Base-by-base conservation (phyloP, 2,888 invertebrate genomes). In the Biston betularia region DNA sequence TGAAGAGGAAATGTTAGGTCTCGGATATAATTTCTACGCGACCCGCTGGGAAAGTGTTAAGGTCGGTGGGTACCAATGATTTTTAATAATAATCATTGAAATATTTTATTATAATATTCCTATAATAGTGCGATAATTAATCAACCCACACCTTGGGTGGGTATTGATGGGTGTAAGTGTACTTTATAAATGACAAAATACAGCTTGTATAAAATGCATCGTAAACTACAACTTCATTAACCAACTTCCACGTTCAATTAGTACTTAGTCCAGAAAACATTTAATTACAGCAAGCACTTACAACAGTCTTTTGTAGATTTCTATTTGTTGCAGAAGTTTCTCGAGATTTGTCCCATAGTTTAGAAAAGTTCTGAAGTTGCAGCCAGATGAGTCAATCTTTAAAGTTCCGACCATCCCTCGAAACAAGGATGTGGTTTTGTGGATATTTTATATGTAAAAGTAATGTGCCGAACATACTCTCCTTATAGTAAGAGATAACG, bases 331-430 rank as follows among this genome's bases (percentile, higher is more conserved):
- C 7, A 45, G 35, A 52, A 63, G 57, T 57, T 57, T 53, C n/a
- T 12, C 54, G 52, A 40, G 50, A 52, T 57, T 57, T 53, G 42
- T 61, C 61, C 35, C 34, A 45, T 40, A 60, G 52, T 60, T 60
- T 60, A 11, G 48, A 15, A 24, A 15, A 56, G 56, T 56, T 50
- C n/a, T 14, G 45, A 49, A 60, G 61, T 62, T 62, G 66, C 52
- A 52, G 61, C 40, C 14, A 33, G 44, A 56, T 38, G 55, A 60
- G 56, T 56, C 61, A 52, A 57, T 61, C 50, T 61, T 46, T 45
- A 45, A 45, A 61, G 57, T 61, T 57, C 10, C 4, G 24, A 7
- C 14, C 55, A 54, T 52, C 40, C 35, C 60, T 65, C n/a, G n/a
- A 40, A 7, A 35, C 35, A 35, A 4, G 44, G n/a, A 12, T n/a